Evolutionary conservation across 2,113 vertebrate species (phyloP).

Genomic region (Rhinogobius similis): DNA sequence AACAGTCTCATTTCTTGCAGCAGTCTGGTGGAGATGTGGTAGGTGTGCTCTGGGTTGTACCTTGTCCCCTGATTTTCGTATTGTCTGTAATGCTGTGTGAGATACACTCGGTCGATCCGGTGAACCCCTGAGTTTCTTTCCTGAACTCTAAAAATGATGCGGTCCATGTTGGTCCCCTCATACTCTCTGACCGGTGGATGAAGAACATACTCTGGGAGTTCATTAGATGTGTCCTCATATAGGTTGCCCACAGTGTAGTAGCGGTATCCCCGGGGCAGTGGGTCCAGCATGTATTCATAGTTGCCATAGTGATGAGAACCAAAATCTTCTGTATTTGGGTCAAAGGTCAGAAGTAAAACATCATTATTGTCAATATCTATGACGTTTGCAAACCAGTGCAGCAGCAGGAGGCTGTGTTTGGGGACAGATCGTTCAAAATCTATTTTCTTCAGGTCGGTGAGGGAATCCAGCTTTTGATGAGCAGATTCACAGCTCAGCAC

Average conservation of each 20-base stretch:
- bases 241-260: conserved; percentile 66
- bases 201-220: conserved; percentile 50
- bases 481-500: conserved; percentile 29
- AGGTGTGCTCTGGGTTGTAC: conserved; percentile 62
- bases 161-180: conserved; percentile 45
- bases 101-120: conserved; percentile 53
- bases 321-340: conserved; percentile 46
- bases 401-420: conserved; percentile 58
- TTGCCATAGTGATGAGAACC: conserved; percentile 66
- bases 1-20: conserved; percentile 53
- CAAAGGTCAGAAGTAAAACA: conserved; percentile 46
- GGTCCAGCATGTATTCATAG: conserved; percentile 42
- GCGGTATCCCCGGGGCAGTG: conserved; percentile 11
- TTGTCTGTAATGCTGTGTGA: conserved; percentile 61
- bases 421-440: conserved; percentile 47
- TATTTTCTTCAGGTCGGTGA: conserved; percentile 51
- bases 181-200: background rate
- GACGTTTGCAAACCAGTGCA: conserved; percentile 65
- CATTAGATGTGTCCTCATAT: background rate
- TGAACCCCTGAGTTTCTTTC: background rate
- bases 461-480: conserved; percentile 27
- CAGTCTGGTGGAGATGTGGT: conserved; percentile 45
- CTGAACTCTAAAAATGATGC: conserved; percentile 60
- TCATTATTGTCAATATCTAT: conserved; percentile 40
- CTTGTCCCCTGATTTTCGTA: conserved; percentile 11